These are phyloP conservation scores for Poecilobothrus nobilitatus DNA, from an alignment of 2,888 invertebrate species.

Conservation along the genomic window DNA sequence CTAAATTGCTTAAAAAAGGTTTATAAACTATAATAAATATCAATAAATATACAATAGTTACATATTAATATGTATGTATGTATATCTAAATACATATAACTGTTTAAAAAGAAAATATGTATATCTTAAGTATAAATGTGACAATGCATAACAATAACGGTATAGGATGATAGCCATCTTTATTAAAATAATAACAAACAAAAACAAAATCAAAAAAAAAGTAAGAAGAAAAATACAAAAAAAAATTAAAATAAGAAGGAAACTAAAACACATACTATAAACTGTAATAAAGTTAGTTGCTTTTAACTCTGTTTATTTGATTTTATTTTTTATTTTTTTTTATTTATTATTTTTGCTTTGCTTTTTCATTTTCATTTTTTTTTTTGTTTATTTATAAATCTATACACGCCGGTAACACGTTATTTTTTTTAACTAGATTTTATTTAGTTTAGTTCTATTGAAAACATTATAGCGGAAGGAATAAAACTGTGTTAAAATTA, in stretches of 20 bases:
- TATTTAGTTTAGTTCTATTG: not conserved
- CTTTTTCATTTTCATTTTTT: not conserved
- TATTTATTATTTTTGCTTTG: not conserved
- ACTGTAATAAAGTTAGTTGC: not conserved
- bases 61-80: not conserved
- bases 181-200: not conserved
- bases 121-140: not conserved
- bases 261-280: no score
- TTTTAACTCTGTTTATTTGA: not conserved
- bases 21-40: not conserved
- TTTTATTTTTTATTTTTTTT: no score
- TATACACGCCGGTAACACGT: not conserved
- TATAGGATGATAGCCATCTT: slow-evolving; percentile 6
- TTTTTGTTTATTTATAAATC: not conserved
- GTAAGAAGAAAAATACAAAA: not conserved
- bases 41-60: no score
- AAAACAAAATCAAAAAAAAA: not conserved
- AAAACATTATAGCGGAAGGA: not conserved
- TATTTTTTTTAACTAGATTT: not conserved
- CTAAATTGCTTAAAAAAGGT: not conserved
- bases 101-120: not conserved
- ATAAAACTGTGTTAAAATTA: not conserved
- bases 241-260: not conserved
- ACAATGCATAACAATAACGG: slow-evolving; percentile 1
- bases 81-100: not conserved